Evolutionary conservation across 1,140 invertebrate species (phyloP), one percentile per base, ranked within the genome.

Genomic region (Cyphomyrmex costatus): DNA sequence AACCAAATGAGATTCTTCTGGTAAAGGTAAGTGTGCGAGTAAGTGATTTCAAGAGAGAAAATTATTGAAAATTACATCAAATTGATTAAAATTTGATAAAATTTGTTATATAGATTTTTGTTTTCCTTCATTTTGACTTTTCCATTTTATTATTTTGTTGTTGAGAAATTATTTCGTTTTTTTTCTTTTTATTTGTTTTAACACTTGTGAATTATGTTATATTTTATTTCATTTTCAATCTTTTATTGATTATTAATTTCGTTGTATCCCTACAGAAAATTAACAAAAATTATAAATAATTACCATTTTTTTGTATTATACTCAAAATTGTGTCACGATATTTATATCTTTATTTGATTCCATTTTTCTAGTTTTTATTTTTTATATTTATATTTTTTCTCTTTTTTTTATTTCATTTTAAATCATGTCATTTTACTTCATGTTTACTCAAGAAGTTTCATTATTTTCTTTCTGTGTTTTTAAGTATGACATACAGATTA

Each of bases 1-100:
- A 93, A 60, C 94, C 95, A 0, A 95, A 95, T 85, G 94, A 95
- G 86, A 49, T 95, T 79, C 88, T 95, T 61, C 89, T 95, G 21
- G 94, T 95, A 6, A 95, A 95, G 87, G 94, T 95, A 53, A 42
- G 10, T 6, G 5, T 63, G 53, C 36, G 5, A 56, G 12, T 14
- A 8, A 66, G 33, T 12, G 2, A 56, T 33, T 53, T 73, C 21
- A 21, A 56, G 12, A 68, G n/a, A 46, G 16, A 61, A 27, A 61
- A 42, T 27, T 42, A 21, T 77, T 61, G 21, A 77, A 61, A 60
- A 42, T 60, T 60, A 2, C n/a, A 8, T 24, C 6, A 36, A 60
- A 76, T 60, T 61, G 3, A 42, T 42, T 42, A 27, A 77, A 77
- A 77, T 61, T 60, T 24, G 6, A 4, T 42, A 14, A 27, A 42